Percentiles rank a stretch among this genome's conserved stretches.
Conservation (phyloP, 92 coral and sea anemone species). For the Plumapathes pennacea region DNA sequence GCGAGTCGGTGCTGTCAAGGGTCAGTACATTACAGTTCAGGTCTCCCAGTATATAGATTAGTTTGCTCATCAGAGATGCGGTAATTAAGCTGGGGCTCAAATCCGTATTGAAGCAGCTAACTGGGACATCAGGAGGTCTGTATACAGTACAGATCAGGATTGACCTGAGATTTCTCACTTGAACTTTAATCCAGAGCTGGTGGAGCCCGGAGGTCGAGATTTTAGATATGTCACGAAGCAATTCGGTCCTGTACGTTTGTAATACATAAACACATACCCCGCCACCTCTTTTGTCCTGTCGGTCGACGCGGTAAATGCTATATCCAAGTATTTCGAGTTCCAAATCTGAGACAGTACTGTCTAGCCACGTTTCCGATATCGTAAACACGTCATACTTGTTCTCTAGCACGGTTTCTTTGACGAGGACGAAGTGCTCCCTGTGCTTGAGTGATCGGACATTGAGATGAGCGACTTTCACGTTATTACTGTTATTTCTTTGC, state of each 20-base stretch:
- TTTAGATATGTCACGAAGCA: constrained; percentile 32
- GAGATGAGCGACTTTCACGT: constrained; percentile 52
- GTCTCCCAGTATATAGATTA: constrained; percentile 43
- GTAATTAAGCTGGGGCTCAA: constrained; percentile 23
- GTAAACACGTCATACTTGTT: constrained; percentile 54
- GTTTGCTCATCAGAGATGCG: constrained; percentile 34
- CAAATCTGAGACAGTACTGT: constrained; percentile 35
- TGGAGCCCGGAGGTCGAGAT: constrained; percentile 42
- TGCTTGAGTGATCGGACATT: constrained; percentile 46
- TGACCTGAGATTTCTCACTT: constrained; percentile 41
- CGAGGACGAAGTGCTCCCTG: constrained; percentile 51
- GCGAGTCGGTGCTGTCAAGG: constrained; percentile 21
- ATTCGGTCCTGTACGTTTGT: constrained; percentile 34
- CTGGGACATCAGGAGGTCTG: constrained; percentile 37
- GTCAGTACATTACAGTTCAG: constrained; percentile 39
- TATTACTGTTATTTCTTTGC: constrained; percentile 17
- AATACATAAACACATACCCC: constrained; percentile 38
- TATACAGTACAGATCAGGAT: constrained; percentile 36
- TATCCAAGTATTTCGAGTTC: constrained; percentile 70
- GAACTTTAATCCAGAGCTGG: constrained; percentile 53
- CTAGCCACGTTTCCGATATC: constrained; percentile 71
- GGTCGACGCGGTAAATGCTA: constrained; percentile 52
- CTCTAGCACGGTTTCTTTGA: constrained; percentile 36
- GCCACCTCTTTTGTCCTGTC: constrained; percentile 51
- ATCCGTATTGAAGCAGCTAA: constrained; percentile 27